phyloP scores from a whole-genome alignment of 2,797 vertebrate species.

The Huso huso region DNA sequence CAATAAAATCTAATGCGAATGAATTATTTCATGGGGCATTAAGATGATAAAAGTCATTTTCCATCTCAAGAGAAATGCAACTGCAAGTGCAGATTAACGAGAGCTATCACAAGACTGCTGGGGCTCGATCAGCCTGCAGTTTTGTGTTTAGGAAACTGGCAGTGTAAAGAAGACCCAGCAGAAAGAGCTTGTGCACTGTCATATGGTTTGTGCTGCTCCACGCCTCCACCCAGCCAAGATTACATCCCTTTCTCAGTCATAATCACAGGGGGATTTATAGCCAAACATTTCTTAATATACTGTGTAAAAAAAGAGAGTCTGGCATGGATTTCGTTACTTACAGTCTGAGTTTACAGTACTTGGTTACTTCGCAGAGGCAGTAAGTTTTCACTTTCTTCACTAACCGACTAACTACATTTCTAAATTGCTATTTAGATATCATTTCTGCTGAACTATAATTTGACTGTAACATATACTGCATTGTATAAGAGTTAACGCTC shows the following conservation, averaged over 20 bases:
- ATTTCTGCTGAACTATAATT: too few relatives aligned
- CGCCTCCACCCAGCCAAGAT: neutral
- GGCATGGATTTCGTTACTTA: slow-evolving; percentile 53
- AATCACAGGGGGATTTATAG: neutral
- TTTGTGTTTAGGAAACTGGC: slow-evolving; percentile 9
- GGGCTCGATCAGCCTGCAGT: slow-evolving; percentile 20
- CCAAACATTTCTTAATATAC: too few relatives aligned
- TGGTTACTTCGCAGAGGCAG: slow-evolving; percentile 33
- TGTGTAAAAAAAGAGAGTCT: too few relatives aligned
- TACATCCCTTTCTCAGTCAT: neutral
- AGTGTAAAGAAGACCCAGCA: slow-evolving; percentile 22
- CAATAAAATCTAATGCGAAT: too few relatives aligned
- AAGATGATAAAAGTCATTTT: too few relatives aligned
- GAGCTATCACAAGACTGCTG: slow-evolving; percentile 41
- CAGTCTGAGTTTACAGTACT: slow-evolving; percentile 40
- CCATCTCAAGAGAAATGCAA: too few relatives aligned
- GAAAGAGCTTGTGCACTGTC: slow-evolving; percentile 32
- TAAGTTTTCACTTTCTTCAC: slow-evolving; percentile 28
- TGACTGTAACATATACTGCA: too few relatives aligned
- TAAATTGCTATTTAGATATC: too few relatives aligned
- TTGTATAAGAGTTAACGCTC: too few relatives aligned
- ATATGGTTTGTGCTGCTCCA: neutral
- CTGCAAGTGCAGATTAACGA: neutral
- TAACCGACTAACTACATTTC: neutral
- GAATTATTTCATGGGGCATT: too few relatives aligned